Base-by-base conservation (phyloP, 2,113 vertebrate genomes). In the Tachysurus fulvidraco region DNA sequence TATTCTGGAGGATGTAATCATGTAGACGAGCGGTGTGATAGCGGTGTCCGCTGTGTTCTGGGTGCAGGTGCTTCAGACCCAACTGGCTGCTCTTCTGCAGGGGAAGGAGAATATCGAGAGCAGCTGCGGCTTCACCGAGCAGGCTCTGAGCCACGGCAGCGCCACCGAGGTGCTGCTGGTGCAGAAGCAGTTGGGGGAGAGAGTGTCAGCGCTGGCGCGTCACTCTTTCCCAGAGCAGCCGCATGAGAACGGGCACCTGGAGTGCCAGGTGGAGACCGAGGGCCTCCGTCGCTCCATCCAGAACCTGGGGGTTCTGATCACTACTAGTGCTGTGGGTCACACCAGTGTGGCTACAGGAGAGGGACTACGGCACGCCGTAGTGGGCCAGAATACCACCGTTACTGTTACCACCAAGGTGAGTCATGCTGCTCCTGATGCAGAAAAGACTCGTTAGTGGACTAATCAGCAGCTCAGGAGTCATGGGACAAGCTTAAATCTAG, bases 41-140 rank as follows among this genome's bases (percentile, higher is more conserved):
- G 74, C 12, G 6, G 9, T 17, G 67, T 57, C 17, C 84, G 23
- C 23, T 85, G 94, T 89, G 94, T 0, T 94, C 92, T 97, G 98
- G 97, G 94, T 0, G 95, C 92, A 99, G 98, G 97, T 99, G 77
- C 94, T 99, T 77, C 96, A 98, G 94, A 92, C 95, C 0, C 98
- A 99, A 95, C 94, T 98, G 84, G 93, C 96, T 0, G 92, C 95
- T 0, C 95, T 99, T 85, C 95, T 96, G 2, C 97, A 97, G 91
- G 98, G 98, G 50, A 96, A 97, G 91, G 97, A 99, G 46, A 96
- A 98, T 93, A 98, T 99, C 87, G 95, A 96, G 91, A 98, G 96
- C 93, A 98, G 97, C 92, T 97, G 97, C 89, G 96, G 95, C 81
- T 99, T 99, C 82, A 97, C 98, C 0, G 97, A 99, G 92, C 97